phyloP scores from a whole-genome alignment of 2,888 invertebrate species.

The Drosophila neotestacea region DNA sequence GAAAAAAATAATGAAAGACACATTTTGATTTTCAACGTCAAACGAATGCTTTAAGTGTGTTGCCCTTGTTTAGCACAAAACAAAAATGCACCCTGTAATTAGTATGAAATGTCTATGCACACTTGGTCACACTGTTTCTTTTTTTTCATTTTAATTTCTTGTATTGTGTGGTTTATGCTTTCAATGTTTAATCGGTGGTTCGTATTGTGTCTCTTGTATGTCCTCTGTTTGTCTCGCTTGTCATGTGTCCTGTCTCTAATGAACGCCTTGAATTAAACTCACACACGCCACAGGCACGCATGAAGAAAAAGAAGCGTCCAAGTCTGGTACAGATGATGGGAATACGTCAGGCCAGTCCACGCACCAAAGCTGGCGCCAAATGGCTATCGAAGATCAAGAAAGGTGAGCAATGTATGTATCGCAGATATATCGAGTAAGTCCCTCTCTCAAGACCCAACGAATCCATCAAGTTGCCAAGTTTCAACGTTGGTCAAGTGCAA shows the following conservation, averaged over 20 bases:
- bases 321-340: constrained; percentile 94
- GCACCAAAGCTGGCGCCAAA: constrained; percentile 94
- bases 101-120: constrained; percentile 27
- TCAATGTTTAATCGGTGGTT: constrained; percentile 46
- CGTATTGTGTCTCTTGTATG: constrained; percentile 72
- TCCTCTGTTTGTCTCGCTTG: constrained; percentile 54
- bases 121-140: constrained; percentile 21
- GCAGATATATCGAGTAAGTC: constrained; percentile 50
- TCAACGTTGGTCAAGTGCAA: constrained; percentile 51
- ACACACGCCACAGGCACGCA: constrained; percentile 86
- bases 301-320: constrained; percentile 91
- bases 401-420: constrained; percentile 89
- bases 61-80: constrained; percentile 34
- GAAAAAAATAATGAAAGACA: constrained; percentile 11
- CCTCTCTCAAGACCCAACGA: neutral
- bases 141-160: neutral
- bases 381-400: constrained; percentile 95
- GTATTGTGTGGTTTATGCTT: constrained; percentile 34
- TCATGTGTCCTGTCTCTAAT: constrained; percentile 72
- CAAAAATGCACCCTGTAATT: constrained; percentile 27
- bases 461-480: neutral
- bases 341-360: constrained; percentile 91
- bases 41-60: constrained; percentile 78
- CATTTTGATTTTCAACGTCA: constrained; percentile 37
- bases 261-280: constrained; percentile 52